Conservation (phyloP, 2,797 vertebrate genomes). For the Centropyge bicolor region DNA sequence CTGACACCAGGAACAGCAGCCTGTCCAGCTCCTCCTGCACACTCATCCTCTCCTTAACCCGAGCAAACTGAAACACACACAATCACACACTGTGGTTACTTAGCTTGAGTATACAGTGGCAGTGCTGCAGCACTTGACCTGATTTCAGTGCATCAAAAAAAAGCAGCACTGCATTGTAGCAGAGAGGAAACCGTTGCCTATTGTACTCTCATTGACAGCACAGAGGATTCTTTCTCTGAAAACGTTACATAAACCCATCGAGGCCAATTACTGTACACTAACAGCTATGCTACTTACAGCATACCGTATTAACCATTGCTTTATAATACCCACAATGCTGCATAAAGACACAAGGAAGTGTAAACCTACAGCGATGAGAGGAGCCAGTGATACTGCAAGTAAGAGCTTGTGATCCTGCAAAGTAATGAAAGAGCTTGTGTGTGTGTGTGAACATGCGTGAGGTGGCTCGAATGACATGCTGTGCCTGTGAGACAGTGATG, state of each 20-base stretch:
- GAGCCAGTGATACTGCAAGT: constrained; percentile 31
- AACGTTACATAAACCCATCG: constrained; percentile 20
- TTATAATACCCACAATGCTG: constrained; percentile 27
- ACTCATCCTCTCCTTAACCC: constrained; percentile 85
- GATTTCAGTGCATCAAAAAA: constrained; percentile 33
- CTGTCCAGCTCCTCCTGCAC: constrained; percentile 89
- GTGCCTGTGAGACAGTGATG: constrained; percentile 58
- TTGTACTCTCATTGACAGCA: constrained; percentile 21
- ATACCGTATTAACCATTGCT: not conserved
- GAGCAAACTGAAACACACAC: constrained; percentile 82
- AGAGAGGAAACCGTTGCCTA: constrained; percentile 7
- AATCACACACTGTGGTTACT: constrained; percentile 5
- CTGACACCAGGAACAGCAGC: constrained; percentile 89
- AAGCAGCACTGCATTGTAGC: not conserved
- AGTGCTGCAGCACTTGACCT: constrained; percentile 39
- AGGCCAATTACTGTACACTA: constrained; percentile 19
- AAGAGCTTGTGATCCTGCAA: constrained; percentile 42
- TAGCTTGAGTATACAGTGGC: constrained; percentile 11
- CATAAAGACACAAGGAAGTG: constrained; percentile 23
- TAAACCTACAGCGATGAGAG: constrained; percentile 33
- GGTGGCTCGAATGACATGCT: constrained; percentile 53
- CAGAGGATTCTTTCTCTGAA: constrained; percentile 1
- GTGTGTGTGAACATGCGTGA: constrained; percentile 5
- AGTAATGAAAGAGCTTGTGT: constrained; percentile 26
- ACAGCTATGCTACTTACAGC: not conserved